These are phyloP conservation scores for Drosophila helvetica DNA, from an alignment of 2,888 invertebrate genomes.

Conservation along the genomic window DNA sequence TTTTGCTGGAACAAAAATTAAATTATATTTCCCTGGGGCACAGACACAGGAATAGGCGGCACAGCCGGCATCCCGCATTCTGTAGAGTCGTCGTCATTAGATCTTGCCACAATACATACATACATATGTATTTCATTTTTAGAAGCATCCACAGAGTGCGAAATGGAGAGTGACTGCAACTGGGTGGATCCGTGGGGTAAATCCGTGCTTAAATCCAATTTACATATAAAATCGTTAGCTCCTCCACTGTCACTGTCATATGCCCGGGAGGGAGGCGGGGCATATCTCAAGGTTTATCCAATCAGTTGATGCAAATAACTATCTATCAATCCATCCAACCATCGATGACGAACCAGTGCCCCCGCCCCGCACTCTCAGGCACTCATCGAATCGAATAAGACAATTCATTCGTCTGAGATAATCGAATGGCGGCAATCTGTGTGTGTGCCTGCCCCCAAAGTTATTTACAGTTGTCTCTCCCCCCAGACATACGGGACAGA, in stretches of 20 bases:
- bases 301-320: slow-evolving; percentile 76
- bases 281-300: slow-evolving; percentile 65
- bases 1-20: slow-evolving; percentile 3
- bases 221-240: slow-evolving; percentile 61
- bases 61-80: not conserved
- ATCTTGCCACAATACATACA: not conserved
- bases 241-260: slow-evolving; percentile 12
- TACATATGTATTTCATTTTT: not conserved
- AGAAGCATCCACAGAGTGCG: not conserved
- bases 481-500: not conserved
- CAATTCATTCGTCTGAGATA: slow-evolving; percentile 78
- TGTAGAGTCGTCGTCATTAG: not conserved
- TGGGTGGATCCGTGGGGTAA: slow-evolving; percentile 14
- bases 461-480: slow-evolving; percentile 61
- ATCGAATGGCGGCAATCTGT: slow-evolving; percentile 70
- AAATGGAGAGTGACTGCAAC: not conserved
- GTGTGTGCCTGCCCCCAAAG: slow-evolving; percentile 57
- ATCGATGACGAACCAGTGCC: not conserved
- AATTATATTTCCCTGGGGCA: slow-evolving; percentile 1
- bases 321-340: slow-evolving; percentile 39
- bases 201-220: slow-evolving; percentile 51
- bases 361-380: slow-evolving; percentile 23
- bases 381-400: slow-evolving; percentile 73
- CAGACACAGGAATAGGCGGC: not conserved
- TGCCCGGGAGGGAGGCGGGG: slow-evolving; percentile 13